Conservation (phyloP, 2,797 vertebrate genomes). For the Falco rusticolus region DNA sequence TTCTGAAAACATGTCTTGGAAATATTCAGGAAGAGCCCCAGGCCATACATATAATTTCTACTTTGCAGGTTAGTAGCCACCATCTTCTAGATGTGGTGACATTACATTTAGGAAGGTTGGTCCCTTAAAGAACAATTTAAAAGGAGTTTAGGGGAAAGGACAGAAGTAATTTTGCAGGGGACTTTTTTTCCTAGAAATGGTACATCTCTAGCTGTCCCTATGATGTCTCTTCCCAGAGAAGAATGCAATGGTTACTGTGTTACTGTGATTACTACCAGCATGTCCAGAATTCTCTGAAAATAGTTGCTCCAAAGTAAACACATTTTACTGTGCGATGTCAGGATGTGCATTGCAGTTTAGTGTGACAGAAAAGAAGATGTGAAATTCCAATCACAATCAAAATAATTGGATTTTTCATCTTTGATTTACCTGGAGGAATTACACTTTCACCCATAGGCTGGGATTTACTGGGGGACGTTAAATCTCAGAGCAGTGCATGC, state of each 20-base stretch:
- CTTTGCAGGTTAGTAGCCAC: background rate
- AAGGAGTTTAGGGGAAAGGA: background rate
- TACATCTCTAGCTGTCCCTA: background rate
- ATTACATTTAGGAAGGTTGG: background rate
- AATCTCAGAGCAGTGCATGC: background rate
- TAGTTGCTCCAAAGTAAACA: background rate
- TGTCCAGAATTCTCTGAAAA: background rate
- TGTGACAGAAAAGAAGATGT: background rate
- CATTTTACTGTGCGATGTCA: background rate
- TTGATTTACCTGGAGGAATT: background rate
- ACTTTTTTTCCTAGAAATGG: background rate
- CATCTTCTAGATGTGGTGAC: background rate
- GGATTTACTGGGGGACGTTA: background rate
- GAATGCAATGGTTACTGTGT: background rate
- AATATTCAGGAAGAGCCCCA: background rate
- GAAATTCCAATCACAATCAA: background rate
- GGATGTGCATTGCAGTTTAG: background rate
- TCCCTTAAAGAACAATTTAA: background rate
- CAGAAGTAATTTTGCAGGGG: background rate
- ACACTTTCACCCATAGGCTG: background rate
- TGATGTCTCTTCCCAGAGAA: background rate
- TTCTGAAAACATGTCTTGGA: background rate
- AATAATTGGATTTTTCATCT: background rate
- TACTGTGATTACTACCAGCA: background rate
- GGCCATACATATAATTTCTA: background rate